Percentiles rank a stretch among this genome's conserved stretches.
Conservation (phyloP, 2,888 invertebrate species). For the Cataglyphis altisquamis region DNA sequence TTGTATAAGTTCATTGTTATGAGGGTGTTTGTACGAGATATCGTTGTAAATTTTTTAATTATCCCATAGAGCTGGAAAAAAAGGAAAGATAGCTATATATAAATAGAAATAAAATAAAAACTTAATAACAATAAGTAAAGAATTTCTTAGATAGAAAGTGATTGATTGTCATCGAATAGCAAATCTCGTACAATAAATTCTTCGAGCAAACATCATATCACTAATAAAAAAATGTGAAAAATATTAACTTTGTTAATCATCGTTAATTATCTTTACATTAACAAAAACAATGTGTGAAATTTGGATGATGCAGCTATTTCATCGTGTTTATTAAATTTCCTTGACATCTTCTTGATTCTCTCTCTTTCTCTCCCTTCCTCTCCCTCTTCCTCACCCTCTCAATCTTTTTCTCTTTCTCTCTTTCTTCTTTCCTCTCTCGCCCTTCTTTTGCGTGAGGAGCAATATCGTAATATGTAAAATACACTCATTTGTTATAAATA, state of each 20-base stretch:
- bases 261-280: constrained; percentile 76
- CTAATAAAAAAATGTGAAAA: constrained; percentile 35
- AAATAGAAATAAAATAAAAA: not conserved
- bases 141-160: not conserved
- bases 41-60: not conserved
- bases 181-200: not conserved
- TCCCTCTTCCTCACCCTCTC: too few species aligned
- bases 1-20: not conserved
- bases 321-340: constrained; percentile 78
- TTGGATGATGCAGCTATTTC: constrained; percentile 61
- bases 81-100: not conserved
- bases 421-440: too few species aligned
- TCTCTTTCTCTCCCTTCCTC: not conserved
- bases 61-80: not conserved
- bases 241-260: constrained; percentile 55
- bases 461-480: constrained; percentile 44
- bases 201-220: not conserved
- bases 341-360: constrained; percentile 61
- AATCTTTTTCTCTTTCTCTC: not conserved
- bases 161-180: not conserved
- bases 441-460: constrained; percentile 8
- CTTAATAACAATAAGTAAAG: not conserved
- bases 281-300: constrained; percentile 68
- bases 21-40: not conserved
- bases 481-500: not conserved